Evolutionary conservation across 2,797 vertebrate species (phyloP).

Genomic region (Tragelaphus oryx): DNA sequence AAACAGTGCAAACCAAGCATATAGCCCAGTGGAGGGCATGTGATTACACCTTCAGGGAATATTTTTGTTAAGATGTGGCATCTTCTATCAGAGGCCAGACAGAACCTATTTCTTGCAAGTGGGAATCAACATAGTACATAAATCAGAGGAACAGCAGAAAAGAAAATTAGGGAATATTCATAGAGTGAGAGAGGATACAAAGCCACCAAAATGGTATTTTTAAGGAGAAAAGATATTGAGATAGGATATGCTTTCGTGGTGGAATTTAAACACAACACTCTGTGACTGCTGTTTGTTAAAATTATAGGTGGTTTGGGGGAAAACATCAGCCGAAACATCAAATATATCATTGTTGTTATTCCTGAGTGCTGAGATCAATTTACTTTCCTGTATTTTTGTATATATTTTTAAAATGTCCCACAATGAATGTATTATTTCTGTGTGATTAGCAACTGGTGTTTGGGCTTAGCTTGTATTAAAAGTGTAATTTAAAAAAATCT

Average conservation of each 20-base stretch:
- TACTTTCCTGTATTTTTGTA: not conserved
- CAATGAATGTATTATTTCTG: not conserved
- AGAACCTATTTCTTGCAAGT: not conserved
- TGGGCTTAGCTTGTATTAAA: not conserved
- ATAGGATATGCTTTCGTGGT: not conserved
- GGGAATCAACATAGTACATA: not conserved
- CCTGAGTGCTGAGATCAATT: not conserved
- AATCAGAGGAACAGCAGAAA: not conserved
- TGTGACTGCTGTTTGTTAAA: not conserved
- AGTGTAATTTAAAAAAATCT: not conserved
- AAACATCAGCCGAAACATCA: not conserved
- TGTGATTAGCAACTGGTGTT: not conserved
- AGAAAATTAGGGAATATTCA: not conserved
- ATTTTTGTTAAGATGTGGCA: not conserved
- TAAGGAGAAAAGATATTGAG: not conserved
- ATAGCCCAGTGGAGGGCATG: accelerated
- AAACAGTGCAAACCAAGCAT: not conserved
- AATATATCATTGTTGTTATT: not conserved
- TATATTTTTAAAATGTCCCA: not conserved
- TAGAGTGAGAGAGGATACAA: not conserved
- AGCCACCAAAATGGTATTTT: not conserved
- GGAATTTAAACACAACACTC: not conserved
- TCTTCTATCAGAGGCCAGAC: not conserved
- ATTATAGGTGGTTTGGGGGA: not conserved
- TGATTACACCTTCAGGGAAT: accelerated